Percentiles rank a stretch among this genome's conserved stretches.
phyloP scores from a whole-genome alignment of 2,113 vertebrate genomes.

The Archocentrus centrarchus region DNA sequence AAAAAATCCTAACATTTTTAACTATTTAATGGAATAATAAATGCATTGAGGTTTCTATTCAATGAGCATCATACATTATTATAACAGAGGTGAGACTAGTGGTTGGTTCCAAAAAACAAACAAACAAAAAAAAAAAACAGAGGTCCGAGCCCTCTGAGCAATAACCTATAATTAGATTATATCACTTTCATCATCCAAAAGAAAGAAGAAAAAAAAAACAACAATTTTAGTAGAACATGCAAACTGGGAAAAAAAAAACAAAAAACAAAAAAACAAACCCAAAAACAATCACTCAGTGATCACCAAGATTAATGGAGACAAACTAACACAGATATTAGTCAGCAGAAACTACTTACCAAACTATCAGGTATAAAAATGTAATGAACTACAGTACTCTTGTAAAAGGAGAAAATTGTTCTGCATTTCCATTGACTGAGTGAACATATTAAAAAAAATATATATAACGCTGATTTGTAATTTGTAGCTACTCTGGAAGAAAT shows the following conservation, averaged over 20 bases:
- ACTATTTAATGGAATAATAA: constrained; percentile 43
- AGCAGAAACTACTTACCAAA: constrained; percentile 39
- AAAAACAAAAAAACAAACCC: too few relatives aligned
- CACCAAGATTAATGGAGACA: constrained; percentile 37
- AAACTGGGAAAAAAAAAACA: constrained; percentile 37
- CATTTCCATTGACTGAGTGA: constrained; percentile 38
- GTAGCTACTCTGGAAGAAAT: constrained; percentile 69
- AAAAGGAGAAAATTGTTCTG: constrained; percentile 56
- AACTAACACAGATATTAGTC: constrained; percentile 56
- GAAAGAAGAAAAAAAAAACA: constrained; percentile 12
- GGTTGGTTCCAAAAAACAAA: constrained; percentile 50
- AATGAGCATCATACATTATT: constrained; percentile 41
- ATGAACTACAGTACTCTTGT: constrained; percentile 66
- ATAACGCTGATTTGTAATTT: constrained; percentile 51
- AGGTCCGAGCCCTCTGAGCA: constrained; percentile 39
- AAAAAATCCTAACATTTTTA: constrained; percentile 36
- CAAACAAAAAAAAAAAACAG: constrained; percentile 3
- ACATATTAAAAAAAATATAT: constrained; percentile 40
- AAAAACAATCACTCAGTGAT: constrained; percentile 49
- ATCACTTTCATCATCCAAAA: constrained; percentile 28
- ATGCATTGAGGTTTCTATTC: constrained; percentile 53
- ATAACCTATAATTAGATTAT: constrained; percentile 32
- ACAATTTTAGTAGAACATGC: constrained; percentile 46
- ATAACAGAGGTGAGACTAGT: constrained; percentile 51
- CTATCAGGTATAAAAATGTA: constrained; percentile 61